Base-by-base conservation (phyloP, 1,140 invertebrate genomes). In the Drepana arcuata region DNA sequence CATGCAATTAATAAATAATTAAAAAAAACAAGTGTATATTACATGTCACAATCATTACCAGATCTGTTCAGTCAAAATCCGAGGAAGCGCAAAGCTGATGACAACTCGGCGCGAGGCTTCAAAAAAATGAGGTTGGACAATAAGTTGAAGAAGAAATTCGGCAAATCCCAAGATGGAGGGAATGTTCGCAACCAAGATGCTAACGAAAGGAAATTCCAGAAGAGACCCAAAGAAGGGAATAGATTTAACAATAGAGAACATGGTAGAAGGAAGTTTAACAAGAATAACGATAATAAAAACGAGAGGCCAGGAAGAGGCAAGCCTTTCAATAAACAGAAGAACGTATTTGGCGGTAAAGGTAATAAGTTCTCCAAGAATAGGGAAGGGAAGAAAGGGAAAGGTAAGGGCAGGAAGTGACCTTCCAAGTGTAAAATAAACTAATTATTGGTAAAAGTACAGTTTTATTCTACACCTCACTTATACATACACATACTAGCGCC, bases 61-160 rank as follows among this genome's bases (percentile, higher is more conserved):
- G 82, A 84, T 69, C 54, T 84, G 0, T 83, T 84, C 44, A 71
- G 50, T 34, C 47, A 60, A 50, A 57, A 70, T 25, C 46, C 60
- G 7, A 68, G 66, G 16, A 83, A 82, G 45, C 43, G 80, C 5
- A 75, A 75, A 49, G 34, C 60, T 0, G 69, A 61, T 4, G 70
- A 72, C 15, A 61, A 71, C 16, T 44, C 45, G 3, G 41, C 53
- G 1, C 45, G 78, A 33, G 78, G 73, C 3, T 78, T 80, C 38
- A 84, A 83, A 38, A 80, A 78, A 42, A 72, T 83, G 69, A 49
- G 72, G 25, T 48, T 82, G 33, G 70, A 82, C 32, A 81, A 78
- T 27, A 81, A 77, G 44, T 32, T 70, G 11, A 52, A 78, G 30
- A 75, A 72, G 37, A 80, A 78, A 44, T 77, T 55, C 23, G 60